Evolutionary conservation across 2,888 invertebrate genomes (phyloP), one percentile per base, ranked within the genome.

Genomic region (Drosophila incognita): DNA sequence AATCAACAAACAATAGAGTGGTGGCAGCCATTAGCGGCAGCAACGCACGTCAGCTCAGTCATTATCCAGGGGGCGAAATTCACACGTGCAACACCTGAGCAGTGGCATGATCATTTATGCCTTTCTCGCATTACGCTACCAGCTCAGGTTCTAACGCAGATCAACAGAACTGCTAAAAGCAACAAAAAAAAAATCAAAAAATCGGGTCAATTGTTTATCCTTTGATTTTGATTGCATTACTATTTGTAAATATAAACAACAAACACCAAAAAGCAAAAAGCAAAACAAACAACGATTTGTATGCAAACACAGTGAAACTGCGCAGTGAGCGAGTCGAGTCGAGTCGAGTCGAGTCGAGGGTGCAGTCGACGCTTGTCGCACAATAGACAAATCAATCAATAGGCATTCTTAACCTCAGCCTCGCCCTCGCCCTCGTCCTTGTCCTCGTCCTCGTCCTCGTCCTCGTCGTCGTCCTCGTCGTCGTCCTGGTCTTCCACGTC

Each of bases 201-300:
- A 38, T 29, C 36, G 15, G 18, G 18, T 40, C 24, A 61, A 38
- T 42, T 61, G 31, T 70, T 75, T 61, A 71, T 71, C 75, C 77
- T 68, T 75, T 82, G 81, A 77, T 79, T 88, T 81, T 83, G 67
- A 86, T 79, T 74, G 82, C 76, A 76, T 84, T 87, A 83, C 79
- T 82, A 73, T 89, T 76, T 61, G 65, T 84, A 82, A 84, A 76
- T 76, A 84, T 61, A 2, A 60, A 68, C 10, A 33, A 29, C 66
- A 61, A 51, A 51, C 51, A 59, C 24, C 24, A 24, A 24, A 24
- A 35, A 52, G 49, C 56, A 56, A 42, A 15, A 35, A 52, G 49
- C 56, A 56, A 36, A 61, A 46, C 59, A 81, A 69, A 67, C 52
- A 33, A 36, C 53, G 56, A 38, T 58, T 53, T 58, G 36, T 54